These are phyloP conservation scores for Taenaris catops DNA, from an alignment of 2,888 invertebrate species.

Conservation along the genomic window DNA sequence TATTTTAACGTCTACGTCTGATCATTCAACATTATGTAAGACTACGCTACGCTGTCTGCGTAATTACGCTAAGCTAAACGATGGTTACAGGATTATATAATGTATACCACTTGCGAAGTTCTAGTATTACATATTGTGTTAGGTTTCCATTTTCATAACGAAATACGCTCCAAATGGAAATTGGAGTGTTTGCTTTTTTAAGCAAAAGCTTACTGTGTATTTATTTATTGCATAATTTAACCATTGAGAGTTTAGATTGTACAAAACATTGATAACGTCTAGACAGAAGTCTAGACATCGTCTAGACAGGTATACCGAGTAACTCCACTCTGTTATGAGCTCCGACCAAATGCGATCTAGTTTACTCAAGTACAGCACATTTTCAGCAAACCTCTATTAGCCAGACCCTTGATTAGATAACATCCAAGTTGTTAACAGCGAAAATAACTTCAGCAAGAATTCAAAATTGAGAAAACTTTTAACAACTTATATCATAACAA, in stretches of 20 bases:
- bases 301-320: conserved; percentile 75
- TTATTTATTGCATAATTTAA: conserved; percentile 16
- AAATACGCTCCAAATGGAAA: conserved; percentile 3
- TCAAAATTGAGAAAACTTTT: too few species aligned
- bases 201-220: conserved; percentile 11
- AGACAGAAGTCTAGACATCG: conserved; percentile 70
- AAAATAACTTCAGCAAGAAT: too few species aligned
- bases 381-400: conserved; percentile 12
- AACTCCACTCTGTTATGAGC: conserved; percentile 58
- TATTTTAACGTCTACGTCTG: conserved; percentile 1
- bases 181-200: conserved; percentile 6
- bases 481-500: too few species aligned
- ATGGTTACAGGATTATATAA: conserved; percentile 24
- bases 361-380: conserved; percentile 20
- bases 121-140: conserved; percentile 17
- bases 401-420: conserved; percentile 4
- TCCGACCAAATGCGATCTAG: conserved; percentile 47
- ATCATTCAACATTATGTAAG: conserved; percentile 24
- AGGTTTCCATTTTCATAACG: conserved; percentile 16
- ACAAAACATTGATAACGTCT: conserved; percentile 64
- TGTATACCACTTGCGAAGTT: conserved; percentile 21
- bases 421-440: too few species aligned
- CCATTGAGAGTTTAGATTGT: conserved; percentile 29
- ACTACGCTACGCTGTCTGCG: conserved; percentile 20
- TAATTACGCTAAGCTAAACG: conserved; percentile 21